Evolutionary conservation across 1,140 invertebrate species (phyloP).

Genomic region (Trypoxylus dichotomus): DNA sequence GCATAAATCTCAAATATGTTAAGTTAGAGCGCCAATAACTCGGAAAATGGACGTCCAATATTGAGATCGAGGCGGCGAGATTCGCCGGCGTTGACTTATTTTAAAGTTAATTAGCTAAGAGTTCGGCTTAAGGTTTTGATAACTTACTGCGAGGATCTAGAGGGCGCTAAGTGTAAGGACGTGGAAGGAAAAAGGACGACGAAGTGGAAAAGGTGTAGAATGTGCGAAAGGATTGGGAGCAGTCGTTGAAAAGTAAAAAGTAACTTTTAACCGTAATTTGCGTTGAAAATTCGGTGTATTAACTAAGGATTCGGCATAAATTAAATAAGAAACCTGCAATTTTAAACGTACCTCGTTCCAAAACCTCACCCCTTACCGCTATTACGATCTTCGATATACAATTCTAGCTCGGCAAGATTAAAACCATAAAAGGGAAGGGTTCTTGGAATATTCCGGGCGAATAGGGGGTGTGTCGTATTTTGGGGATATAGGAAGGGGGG

Average conservation of each 20-base stretch:
- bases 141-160: not conserved
- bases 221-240: not conserved
- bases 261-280: slow-evolving; percentile 13
- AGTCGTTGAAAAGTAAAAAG: not conserved
- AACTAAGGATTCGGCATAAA: slow-evolving; percentile 9
- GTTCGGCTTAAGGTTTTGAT: slow-evolving; percentile 11
- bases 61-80: not conserved
- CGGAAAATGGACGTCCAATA: slow-evolving; percentile 19
- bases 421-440: slow-evolving; percentile 13
- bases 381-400: not conserved
- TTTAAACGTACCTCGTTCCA: not conserved
- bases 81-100: not conserved
- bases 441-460: not conserved
- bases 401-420: not conserved
- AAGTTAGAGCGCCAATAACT: slow-evolving; percentile 16
- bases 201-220: not conserved
- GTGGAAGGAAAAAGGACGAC: not conserved
- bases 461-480: not conserved
- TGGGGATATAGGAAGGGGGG: not conserved
- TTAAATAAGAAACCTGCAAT: slow-evolving; percentile 15
- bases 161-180: not conserved
- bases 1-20: slow-evolving; percentile 22
- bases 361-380: not conserved
- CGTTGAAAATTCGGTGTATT: slow-evolving; percentile 1
- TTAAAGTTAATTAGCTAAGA: slow-evolving; percentile 23